A percentile compares a stretch with the other conserved stretches of the same genome.
phyloP scores from a whole-genome alignment of 2,113 vertebrate genomes.

The Dolichallabes microphthalmus region DNA sequence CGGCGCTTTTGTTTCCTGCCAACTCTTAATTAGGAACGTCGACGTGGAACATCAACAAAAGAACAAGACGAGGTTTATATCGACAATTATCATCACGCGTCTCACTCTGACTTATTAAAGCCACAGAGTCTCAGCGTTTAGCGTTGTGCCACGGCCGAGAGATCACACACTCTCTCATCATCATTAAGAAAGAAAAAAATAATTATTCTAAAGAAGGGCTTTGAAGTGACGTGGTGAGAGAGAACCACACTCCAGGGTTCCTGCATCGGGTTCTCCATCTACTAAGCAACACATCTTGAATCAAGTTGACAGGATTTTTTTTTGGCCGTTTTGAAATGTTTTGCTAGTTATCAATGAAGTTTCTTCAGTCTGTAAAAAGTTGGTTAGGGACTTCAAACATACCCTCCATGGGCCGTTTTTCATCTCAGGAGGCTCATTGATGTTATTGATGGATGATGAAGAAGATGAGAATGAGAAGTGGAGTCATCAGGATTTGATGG shows the following conservation, averaged over 20 bases:
- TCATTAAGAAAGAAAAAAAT: neutral
- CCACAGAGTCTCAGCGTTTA: neutral
- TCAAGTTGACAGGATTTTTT: no score
- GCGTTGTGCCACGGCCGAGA: neutral
- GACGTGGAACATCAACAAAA: conserved; percentile 32
- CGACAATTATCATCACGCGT: conserved; percentile 43
- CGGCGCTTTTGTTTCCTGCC: conserved; percentile 17
- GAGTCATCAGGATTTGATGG: no score
- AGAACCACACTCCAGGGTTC: neutral
- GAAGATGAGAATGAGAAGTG: no score
- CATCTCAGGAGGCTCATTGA: no score
- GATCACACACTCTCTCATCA: conserved; percentile 4
- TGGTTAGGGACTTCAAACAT: no score
- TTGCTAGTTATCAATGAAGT: no score
- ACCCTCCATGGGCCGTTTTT: no score
- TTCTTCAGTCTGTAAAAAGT: no score
- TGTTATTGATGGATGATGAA: no score
- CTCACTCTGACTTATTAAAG: conserved; percentile 27
- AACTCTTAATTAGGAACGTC: conserved; percentile 34
- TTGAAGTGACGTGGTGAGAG: neutral
- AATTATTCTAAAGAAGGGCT: conserved; percentile 7
- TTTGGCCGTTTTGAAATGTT: no score
- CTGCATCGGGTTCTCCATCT: neutral
- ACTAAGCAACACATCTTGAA: no score
- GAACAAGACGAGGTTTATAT: conserved; percentile 4